Conservation (phyloP, 2,113 vertebrate species). For the Lates calcarifer region DNA sequence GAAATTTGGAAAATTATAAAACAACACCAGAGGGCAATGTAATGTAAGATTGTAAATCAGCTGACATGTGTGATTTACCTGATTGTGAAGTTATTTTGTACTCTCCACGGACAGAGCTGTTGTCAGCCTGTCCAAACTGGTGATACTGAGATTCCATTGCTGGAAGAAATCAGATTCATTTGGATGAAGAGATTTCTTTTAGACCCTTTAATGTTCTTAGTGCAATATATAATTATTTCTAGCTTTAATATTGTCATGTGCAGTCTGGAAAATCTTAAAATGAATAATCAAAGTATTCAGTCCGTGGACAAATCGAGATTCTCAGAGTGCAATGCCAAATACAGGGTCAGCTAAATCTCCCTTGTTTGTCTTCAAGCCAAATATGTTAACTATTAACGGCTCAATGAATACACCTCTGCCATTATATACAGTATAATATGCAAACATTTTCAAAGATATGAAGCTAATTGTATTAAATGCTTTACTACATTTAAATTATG, state of each 20-base stretch:
- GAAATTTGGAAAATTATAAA: neutral
- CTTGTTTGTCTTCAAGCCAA: slow-evolving; percentile 45
- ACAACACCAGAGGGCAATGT: too few relatives aligned
- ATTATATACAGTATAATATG: neutral
- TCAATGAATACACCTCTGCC: slow-evolving; percentile 17
- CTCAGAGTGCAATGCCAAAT: neutral
- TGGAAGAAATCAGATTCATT: neutral
- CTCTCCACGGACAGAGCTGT: neutral
- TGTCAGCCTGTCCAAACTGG: slow-evolving; percentile 24
- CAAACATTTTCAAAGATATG: neutral
- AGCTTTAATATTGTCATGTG: neutral
- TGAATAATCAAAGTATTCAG: neutral
- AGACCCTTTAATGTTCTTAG: neutral
- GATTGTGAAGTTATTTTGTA: neutral
- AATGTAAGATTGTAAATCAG: neutral
- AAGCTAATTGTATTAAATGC: neutral
- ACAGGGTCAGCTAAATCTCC: slow-evolving; percentile 17
- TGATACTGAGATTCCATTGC: slow-evolving; percentile 64
- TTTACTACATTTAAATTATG: neutral
- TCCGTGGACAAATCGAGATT: neutral
- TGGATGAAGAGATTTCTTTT: neutral
- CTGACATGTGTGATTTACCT: slow-evolving; percentile 41
- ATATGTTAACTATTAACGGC: slow-evolving; percentile 55
- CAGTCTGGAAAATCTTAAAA: neutral
- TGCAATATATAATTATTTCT: neutral